Conservation (phyloP, 2,113 vertebrate species). For the Emydocephalus ijimae region DNA sequence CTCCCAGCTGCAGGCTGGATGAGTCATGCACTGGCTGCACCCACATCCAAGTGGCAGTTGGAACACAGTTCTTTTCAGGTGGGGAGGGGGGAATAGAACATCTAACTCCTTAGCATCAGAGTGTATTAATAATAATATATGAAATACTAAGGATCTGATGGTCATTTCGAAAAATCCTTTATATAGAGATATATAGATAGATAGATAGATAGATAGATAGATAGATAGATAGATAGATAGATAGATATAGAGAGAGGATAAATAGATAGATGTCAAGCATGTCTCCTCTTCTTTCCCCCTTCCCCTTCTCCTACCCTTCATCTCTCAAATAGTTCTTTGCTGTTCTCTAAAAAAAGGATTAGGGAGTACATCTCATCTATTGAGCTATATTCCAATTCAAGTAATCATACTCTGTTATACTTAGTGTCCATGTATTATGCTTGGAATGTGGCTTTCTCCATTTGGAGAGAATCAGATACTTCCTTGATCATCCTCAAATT, state of each 20-base stretch:
- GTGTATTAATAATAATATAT: too few relatives aligned
- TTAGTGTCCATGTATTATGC: neutral
- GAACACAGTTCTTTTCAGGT: too few relatives aligned
- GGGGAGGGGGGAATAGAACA: too few relatives aligned
- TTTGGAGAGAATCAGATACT: neutral
- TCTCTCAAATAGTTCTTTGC: neutral
- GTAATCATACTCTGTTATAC: neutral
- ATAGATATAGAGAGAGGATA: neutral
- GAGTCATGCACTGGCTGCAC: too few relatives aligned
- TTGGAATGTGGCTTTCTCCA: neutral
- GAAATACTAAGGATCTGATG: too few relatives aligned
- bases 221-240: neutral
- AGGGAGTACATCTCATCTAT: neutral
- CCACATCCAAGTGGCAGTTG: too few relatives aligned
- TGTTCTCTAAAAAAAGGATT: neutral
- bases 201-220: too few relatives aligned
- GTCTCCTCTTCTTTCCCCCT: neutral
- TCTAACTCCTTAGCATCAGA: too few relatives aligned
- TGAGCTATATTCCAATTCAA: neutral
- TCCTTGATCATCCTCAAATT: neutral
- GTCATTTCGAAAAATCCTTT: too few relatives aligned
- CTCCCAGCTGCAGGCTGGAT: too few relatives aligned
- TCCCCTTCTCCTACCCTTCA: neutral
- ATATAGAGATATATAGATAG: too few relatives aligned
- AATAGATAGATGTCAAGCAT: neutral